Evolutionary conservation across 2,888 invertebrate species (phyloP).

Genomic region (Nephrotoma appendiculata): DNA sequence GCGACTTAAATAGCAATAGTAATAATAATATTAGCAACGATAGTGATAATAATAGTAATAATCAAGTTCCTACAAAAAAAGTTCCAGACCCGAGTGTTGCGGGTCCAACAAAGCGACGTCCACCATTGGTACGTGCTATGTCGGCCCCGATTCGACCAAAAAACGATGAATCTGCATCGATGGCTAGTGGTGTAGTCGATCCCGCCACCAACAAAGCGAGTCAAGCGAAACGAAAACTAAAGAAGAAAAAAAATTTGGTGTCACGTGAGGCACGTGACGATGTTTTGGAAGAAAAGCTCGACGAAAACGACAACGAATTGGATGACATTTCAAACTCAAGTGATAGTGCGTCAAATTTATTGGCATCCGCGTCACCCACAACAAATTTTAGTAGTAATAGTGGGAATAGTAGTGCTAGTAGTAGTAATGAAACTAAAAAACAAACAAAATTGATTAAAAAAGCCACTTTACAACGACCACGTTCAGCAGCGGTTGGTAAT

Average conservation of each 20-base stretch:
- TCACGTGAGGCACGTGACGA: neutral
- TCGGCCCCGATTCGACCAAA: constrained; percentile 30
- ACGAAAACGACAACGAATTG: neutral
- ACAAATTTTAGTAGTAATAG: neutral
- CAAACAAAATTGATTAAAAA: neutral
- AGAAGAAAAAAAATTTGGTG: constrained; percentile 6
- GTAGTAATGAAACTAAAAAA: neutral
- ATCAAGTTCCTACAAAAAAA: neutral
- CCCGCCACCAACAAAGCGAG: no score
- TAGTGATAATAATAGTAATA: neutral
- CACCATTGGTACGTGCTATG: constrained; percentile 32
- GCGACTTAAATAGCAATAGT: neutral
- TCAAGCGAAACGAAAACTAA: constrained; percentile 23
- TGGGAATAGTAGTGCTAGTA: neutral
- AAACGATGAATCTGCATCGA: constrained; percentile 16
- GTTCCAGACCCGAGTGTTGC: neutral
- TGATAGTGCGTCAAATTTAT: neutral
- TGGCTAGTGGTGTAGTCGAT: neutral
- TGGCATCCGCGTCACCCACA: neutral
- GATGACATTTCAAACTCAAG: neutral
- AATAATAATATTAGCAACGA: neutral
- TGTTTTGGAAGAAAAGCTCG: neutral
- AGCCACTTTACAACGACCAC: constrained; percentile 15
- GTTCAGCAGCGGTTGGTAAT: constrained; percentile 24
- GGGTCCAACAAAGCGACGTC: constrained; percentile 16